Evolutionary conservation across 2,113 vertebrate species (phyloP), one percentile per base, ranked within the genome.

Genomic region (Amblyopsis rosae): DNA sequence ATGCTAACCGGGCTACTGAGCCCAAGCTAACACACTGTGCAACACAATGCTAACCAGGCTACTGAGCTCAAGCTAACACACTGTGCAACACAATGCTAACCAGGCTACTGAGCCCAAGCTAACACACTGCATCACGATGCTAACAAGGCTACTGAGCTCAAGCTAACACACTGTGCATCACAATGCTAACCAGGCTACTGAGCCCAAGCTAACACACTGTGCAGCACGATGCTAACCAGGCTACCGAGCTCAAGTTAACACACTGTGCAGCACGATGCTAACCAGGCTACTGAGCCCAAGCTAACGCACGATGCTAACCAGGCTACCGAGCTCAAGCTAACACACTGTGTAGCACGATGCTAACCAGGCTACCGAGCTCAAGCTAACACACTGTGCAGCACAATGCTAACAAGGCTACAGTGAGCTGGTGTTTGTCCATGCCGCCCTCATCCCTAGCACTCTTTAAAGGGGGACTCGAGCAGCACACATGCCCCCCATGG

Each of bases 401-500:
- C 66, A 13, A 59, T 65, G 59, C 41, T 79, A 83, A 80, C 3
- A 7, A 69, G 78, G 78, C 70, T 54, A 60, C 67, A 53, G 53
- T 1, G 45, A 61, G 70, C 78, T 89, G 86, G 87, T 84, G 13
- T 53, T 70, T 60, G 72, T 88, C 82, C 86, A 78, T 79, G 79
- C 70, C 26, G 26, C 26, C 26, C 76, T 41, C 80, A 77, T 67
- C 86, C 65, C 46, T 64, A 71, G 71, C 81, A 64, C 82, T 87
- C 80, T 82, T 86, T 82, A 63, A 75, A 86, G 84, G 81, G 82
- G 79, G 68, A 79, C 67, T 55, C 45, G 63, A 64, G 86, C 89
- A 82, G 86, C 89, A 82, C 91, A 92, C 89, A 88, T 87, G 86
- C 84, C 85, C 88, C 89, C 77, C 70, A 80, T 11, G 84, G 86